Percentiles rank a stretch among this genome's conserved stretches.
These are phyloP conservation scores for Drosophila trapezifrons DNA, from an alignment of 1,140 invertebrate genomes.

Conservation along the genomic window DNA sequence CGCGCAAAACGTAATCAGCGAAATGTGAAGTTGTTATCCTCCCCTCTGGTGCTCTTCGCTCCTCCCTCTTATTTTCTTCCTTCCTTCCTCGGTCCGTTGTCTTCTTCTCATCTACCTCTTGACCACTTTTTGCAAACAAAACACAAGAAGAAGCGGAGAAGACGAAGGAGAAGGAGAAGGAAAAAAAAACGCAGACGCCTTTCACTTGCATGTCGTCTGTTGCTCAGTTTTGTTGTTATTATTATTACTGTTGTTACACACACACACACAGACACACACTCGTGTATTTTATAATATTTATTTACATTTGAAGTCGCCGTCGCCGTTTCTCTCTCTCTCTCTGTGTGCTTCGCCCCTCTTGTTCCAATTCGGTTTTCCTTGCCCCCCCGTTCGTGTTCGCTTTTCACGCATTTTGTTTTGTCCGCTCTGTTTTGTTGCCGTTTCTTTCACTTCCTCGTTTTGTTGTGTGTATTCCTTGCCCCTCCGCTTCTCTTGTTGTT, in stretches of 20 bases:
- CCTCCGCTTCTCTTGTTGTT: constrained; percentile 42
- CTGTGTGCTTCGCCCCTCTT: constrained; percentile 41
- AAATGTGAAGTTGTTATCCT: constrained; percentile 32
- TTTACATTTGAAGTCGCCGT: constrained; percentile 57
- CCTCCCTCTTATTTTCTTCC: not conserved
- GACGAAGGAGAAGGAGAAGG: not conserved
- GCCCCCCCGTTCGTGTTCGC: constrained; percentile 26
- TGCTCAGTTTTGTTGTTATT: constrained; percentile 48
- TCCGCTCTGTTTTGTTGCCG: constrained; percentile 43
- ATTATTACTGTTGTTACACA: constrained; percentile 33
- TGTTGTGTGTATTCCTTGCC: constrained; percentile 32
- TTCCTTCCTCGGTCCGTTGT: not conserved
- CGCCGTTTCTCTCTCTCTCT: constrained; percentile 51
- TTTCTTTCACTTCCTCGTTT: constrained; percentile 60
- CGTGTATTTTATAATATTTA: constrained; percentile 71
- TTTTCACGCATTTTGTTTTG: constrained; percentile 68
- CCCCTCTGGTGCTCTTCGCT: not conserved
- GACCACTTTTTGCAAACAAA: constrained; percentile 30
- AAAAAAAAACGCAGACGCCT: constrained; percentile 46
- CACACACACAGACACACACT: constrained; percentile 21
- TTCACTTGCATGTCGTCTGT: constrained; percentile 62
- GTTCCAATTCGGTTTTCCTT: constrained; percentile 40
- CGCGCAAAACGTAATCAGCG: constrained; percentile 22
- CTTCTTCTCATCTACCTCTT: constrained; percentile 13
- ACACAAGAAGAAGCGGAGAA: constrained; percentile 5